phyloP scores from a whole-genome alignment of 2,797 vertebrate genomes.

The Sebastolobus altivelis region DNA sequence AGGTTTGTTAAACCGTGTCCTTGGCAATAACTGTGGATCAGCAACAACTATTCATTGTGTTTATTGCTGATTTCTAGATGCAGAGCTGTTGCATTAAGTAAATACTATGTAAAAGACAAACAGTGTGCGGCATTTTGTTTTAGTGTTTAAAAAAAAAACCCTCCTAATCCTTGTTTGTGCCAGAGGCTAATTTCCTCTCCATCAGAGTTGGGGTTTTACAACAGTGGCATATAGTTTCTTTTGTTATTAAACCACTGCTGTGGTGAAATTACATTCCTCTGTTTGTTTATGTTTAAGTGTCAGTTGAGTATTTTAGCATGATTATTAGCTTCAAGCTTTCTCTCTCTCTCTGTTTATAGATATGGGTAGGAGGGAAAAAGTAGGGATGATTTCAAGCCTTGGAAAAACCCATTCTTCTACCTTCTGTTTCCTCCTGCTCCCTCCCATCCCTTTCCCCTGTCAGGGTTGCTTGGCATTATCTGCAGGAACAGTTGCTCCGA shows the following conservation, averaged over 20 bases:
- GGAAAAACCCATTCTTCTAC: constrained; percentile 39
- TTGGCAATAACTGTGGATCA: constrained; percentile 14
- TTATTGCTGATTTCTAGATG: constrained; percentile 37
- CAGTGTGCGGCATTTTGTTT: constrained; percentile 59
- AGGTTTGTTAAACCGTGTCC: constrained; percentile 25
- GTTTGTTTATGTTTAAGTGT: constrained; percentile 53
- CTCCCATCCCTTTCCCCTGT: constrained; percentile 50
- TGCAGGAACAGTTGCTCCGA: constrained; percentile 61
- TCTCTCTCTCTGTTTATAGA: not conserved
- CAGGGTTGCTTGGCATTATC: constrained; percentile 65
- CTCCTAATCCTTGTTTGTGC: constrained; percentile 63
- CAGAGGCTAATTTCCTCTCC: constrained; percentile 58
- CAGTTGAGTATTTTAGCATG: constrained; percentile 50
- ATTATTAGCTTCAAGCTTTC: constrained; percentile 51
- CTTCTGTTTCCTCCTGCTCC: constrained; percentile 33
- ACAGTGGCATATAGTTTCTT: constrained; percentile 33
- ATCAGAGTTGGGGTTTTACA: constrained; percentile 53
- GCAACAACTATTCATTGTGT: constrained; percentile 19
- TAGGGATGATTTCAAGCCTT: constrained; percentile 29
- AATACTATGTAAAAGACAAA: constrained; percentile 36
- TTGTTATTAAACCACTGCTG: constrained; percentile 62
- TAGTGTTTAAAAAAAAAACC: constrained; percentile 31
- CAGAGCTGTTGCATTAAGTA: constrained; percentile 33
- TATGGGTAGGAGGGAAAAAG: constrained; percentile 8
- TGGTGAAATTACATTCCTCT: constrained; percentile 62